These are phyloP conservation scores for Sula dactylatra DNA, from an alignment of 2,113 vertebrate genomes.

Conservation along the genomic window DNA sequence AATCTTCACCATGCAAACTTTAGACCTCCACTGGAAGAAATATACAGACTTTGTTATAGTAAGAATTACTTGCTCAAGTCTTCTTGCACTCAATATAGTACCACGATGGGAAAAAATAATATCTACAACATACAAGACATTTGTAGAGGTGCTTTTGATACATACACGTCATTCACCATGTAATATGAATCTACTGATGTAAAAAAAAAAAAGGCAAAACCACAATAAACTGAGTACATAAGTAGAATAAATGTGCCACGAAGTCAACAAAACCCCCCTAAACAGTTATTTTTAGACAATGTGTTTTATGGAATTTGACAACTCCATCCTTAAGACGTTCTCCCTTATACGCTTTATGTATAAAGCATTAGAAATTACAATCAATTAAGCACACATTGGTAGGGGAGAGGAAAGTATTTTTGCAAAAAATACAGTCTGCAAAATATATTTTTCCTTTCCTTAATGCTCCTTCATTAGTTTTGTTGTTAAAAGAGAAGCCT, in stretches of 20 bases:
- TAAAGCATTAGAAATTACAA: not conserved
- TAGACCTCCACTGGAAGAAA: not conserved
- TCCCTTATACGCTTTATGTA: not conserved
- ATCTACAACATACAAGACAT: not conserved
- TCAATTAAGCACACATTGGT: not conserved
- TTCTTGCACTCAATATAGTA: not conserved
- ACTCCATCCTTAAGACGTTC: not conserved
- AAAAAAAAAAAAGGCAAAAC: not conserved
- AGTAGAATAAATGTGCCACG: not conserved
- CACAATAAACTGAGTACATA: not conserved
- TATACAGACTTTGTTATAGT: not conserved
- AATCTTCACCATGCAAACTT: not conserved
- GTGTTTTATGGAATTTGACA: not conserved
- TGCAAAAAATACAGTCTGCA: not conserved
- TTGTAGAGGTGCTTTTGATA: not conserved
- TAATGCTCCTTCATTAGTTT: slow-evolving; percentile 57
- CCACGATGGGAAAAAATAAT: not conserved
- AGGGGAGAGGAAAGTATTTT: not conserved
- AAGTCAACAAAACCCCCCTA: not conserved
- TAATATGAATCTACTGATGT: not conserved
- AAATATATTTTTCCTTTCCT: slow-evolving; percentile 19
- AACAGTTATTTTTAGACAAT: not conserved
- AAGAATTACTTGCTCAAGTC: not conserved
- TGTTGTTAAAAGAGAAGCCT: slow-evolving; percentile 69
- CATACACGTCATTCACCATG: not conserved